A percentile compares a stretch with the other conserved stretches of the same genome.
Evolutionary conservation across 2,113 vertebrate species (phyloP).

Genomic region (Callorhinus ursinus): DNA sequence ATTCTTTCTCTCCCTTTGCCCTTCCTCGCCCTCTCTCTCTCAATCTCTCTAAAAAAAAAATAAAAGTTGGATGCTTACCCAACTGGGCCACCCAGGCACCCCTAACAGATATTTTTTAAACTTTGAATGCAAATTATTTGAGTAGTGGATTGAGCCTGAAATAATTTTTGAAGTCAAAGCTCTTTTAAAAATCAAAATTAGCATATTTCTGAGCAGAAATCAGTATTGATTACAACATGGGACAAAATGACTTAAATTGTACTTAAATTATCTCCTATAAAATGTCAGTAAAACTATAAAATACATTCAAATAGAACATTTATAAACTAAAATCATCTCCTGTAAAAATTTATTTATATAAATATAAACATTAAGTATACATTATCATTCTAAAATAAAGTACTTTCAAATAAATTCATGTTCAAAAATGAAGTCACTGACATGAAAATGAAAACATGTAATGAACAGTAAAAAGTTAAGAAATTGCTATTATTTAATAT

Average conservation of each 20-base stretch:
- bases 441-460: not conserved
- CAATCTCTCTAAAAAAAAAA: not conserved
- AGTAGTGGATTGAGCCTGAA: not conserved
- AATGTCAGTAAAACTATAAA: not conserved
- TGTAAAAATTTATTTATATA: constrained; percentile 25
- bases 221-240: not conserved
- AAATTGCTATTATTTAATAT: not conserved
- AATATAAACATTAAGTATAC: not conserved
- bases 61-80: not conserved
- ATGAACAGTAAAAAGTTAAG: not conserved
- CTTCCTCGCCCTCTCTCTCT: no score
- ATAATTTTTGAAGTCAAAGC: not conserved
- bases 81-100: not conserved
- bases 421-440: not conserved
- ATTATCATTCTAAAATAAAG: constrained; percentile 15
- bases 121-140: not conserved
- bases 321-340: constrained; percentile 42
- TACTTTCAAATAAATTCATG: constrained; percentile 28
- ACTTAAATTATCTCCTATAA: constrained; percentile 1
- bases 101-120: not conserved
- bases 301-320: not conserved
- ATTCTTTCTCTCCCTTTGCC: not conserved
- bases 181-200: constrained; percentile 51
- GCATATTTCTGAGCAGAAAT: constrained; percentile 4
- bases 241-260: not conserved